Base-by-base conservation (phyloP, 1,140 invertebrate genomes). In the Lanistes nyassanus region DNA sequence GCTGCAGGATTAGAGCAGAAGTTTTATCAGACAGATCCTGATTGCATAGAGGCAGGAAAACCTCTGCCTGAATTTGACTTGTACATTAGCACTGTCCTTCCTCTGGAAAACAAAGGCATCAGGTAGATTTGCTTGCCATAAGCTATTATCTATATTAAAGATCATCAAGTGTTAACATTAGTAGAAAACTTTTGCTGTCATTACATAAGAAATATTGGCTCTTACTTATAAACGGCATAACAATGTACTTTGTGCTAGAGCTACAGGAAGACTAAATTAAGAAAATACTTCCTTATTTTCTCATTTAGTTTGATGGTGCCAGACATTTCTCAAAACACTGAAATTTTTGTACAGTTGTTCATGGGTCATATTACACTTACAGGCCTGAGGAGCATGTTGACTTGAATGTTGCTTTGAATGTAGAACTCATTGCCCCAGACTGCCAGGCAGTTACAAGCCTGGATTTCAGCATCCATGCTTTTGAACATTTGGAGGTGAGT, bases 401-500 rank as follows among this genome's bases (percentile, higher is more conserved):
- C 76, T 70, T 86, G 51, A 84, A 84, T 74, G 78, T 76, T n/a
- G 34, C 72, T 36, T 81, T 79, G 29, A 75, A 76, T 26, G 39
- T 64, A n/a, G 76, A 76, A 36, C 81, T 79, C 29, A 71, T 79
- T 36, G 68, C 79, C 19, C 94, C 94, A 13, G 91, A 94, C 78
- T 96, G 95, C 87, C 91, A 91, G 76, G 88, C 91, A 64, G 91
- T 92, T 75, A 90, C 91, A 76, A 90, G 91, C n/a, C 86, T 95
- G 37, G 92, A 93, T 66, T 95, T 94, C 84, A 94, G 93, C 84
- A 94, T 95, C 91, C 91, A 93, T 87, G 90, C 93, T 7, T 96
- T 94, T 90, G 95, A 96, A 86, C 94, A 96, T 90, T 90, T 96
- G 58, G 91, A 92, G 86, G 93, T 94, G 89, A 85, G 62, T 5